phyloP scores from a whole-genome alignment of 2,113 vertebrate genomes.

The Psittacula cyanocephala region DNA sequence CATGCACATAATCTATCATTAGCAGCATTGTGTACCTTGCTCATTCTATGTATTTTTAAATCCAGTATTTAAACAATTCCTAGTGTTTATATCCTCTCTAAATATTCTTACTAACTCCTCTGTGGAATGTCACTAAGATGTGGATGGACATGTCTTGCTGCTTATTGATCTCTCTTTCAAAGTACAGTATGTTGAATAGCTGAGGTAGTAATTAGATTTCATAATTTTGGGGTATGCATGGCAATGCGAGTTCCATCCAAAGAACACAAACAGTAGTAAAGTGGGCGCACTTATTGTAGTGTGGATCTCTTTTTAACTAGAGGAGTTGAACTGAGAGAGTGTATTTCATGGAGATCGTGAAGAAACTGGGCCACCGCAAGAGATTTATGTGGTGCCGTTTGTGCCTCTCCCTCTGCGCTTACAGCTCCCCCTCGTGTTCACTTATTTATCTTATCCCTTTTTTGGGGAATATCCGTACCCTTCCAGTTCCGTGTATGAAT shows the following conservation, averaged over 20 bases:
- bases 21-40: background rate
- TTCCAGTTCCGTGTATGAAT: fast-evolving
- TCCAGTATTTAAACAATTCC: background rate
- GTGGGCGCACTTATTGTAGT: background rate
- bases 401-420: background rate
- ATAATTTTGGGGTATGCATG: background rate
- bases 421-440: background rate
- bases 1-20: background rate
- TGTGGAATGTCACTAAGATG: background rate
- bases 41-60: background rate
- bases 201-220: background rate
- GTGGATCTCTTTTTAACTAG: background rate
- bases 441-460: background rate
- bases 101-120: background rate
- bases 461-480: background rate
- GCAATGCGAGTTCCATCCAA: background rate
- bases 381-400: background rate
- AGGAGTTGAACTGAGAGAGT: background rate
- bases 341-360: background rate
- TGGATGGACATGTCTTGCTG: background rate
- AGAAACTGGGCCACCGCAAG: background rate
- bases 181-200: background rate
- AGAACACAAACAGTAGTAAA: background rate
- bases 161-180: background rate
- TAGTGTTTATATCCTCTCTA: background rate